Percentiles rank a stretch among this genome's conserved stretches.
Evolutionary conservation across 2,797 vertebrate genomes (phyloP).

Genomic region (Otolemur crassicaudatus): DNA sequence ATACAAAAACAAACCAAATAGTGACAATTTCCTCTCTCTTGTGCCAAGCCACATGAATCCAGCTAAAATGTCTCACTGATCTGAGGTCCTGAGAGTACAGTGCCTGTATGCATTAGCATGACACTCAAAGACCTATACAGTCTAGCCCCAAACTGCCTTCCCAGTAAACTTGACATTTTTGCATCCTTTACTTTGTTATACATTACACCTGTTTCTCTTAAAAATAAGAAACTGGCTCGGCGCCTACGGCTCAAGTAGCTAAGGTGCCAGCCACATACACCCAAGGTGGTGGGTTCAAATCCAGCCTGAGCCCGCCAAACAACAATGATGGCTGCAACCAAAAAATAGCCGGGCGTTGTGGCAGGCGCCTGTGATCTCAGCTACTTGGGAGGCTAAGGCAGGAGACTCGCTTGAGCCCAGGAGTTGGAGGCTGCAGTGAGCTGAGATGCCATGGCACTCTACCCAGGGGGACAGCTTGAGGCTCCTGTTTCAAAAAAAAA

Average conservation of each 20-base stretch:
- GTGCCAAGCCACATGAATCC: neutral
- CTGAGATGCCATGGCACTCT: too few relatives aligned
- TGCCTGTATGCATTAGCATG: neutral
- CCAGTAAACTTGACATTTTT: neutral
- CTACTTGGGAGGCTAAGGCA: too few relatives aligned
- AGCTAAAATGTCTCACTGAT: neutral
- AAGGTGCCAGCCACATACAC: too few relatives aligned
- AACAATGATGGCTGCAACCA: too few relatives aligned
- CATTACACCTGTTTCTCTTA: neutral
- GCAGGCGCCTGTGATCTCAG: too few relatives aligned
- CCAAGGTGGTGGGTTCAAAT: too few relatives aligned
- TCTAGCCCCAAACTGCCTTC: neutral
- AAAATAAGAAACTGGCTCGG: neutral
- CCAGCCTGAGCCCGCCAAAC: too few relatives aligned
- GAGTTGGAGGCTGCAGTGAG: too few relatives aligned
- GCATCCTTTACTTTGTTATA: neutral
- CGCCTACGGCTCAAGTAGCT: too few relatives aligned
- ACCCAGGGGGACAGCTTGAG: too few relatives aligned
- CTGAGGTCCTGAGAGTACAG: neutral
- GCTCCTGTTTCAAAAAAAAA: neutral
- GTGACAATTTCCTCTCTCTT: neutral
- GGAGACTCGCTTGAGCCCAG: too few relatives aligned
- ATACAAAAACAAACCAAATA: neutral
- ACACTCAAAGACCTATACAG: neutral
- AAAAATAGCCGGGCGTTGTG: too few relatives aligned